Evolutionary conservation across 2,888 invertebrate species (phyloP).

Genomic region (Hyposoter dolosus): DNA sequence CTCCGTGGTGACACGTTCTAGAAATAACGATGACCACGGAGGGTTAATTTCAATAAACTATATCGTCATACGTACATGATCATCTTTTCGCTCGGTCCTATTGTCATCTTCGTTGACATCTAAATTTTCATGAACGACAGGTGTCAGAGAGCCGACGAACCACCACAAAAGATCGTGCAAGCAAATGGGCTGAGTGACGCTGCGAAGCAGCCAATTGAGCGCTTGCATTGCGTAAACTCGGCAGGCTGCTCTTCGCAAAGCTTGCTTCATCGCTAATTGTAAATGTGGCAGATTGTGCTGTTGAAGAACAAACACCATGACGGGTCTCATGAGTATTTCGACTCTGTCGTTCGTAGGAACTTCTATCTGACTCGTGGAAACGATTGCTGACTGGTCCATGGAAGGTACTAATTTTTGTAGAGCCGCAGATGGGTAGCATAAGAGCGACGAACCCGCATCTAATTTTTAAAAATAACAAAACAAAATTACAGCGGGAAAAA

Average conservation of each 20-base stretch:
- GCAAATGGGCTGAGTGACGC: conserved; percentile 95
- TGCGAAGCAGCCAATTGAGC: conserved; percentile 97
- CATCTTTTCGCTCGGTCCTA: conserved; percentile 84
- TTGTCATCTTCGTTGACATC: conserved; percentile 86
- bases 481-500: background rate
- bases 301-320: conserved; percentile 94
- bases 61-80: conserved; percentile 77
- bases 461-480: conserved; percentile 18
- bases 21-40: too few species aligned
- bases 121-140: conserved; percentile 84
- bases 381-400: conserved; percentile 86
- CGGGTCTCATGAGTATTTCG: conserved; percentile 91
- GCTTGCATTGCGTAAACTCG: conserved; percentile 96
- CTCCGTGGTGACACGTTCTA: too few species aligned
- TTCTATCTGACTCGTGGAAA: conserved; percentile 84
- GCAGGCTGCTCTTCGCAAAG: conserved; percentile 92
- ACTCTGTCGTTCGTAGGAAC: conserved; percentile 86
- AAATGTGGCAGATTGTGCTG: conserved; percentile 94
- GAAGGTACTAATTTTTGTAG: conserved; percentile 92
- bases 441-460: conserved; percentile 92
- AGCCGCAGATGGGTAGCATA: conserved; percentile 96
- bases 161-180: conserved; percentile 99
- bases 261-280: conserved; percentile 94
- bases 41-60: background rate
- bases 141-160: conserved; percentile 94